A percentile compares a stretch with the other conserved stretches of the same genome.
Conservation (phyloP, 2,888 invertebrate genomes). For the Gordius sp. region DNA sequence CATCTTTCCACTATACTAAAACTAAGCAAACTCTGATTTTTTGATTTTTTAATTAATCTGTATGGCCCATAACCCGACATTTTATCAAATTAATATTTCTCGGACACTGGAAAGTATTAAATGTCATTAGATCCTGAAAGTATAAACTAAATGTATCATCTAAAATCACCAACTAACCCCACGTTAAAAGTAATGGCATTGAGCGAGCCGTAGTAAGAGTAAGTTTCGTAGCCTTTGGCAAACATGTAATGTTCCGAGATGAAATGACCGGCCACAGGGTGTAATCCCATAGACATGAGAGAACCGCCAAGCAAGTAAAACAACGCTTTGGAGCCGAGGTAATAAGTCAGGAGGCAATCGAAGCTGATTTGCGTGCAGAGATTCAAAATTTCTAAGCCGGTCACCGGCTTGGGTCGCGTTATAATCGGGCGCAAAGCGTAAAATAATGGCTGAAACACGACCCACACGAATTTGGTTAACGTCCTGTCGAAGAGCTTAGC, state of each 20-base stretch:
- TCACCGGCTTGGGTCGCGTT: conserved; percentile 38
- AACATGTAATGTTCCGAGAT: conserved; percentile 98
- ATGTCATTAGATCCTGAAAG: too few species aligned
- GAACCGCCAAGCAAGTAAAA: conserved; percentile 57
- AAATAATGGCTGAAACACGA: conserved; percentile 72
- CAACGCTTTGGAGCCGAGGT: conserved; percentile 49
- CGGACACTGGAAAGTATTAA: too few species aligned
- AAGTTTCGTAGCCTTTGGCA: conserved; percentile 69
- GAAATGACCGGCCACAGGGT: conserved; percentile 93
- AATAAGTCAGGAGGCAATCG: conserved; percentile 48
- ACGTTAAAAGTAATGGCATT: conserved; percentile 94
- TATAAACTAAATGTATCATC: too few species aligned
- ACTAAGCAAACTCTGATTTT: too few species aligned
- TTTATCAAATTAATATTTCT: too few species aligned
- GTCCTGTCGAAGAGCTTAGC: conserved; percentile 70
- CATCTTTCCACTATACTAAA: too few species aligned
- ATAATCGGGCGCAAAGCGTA: conserved; percentile 62
- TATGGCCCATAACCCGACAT: too few species aligned
- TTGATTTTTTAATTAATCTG: too few species aligned
- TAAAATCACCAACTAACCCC: conserved; percentile 38
- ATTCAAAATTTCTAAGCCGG: conserved; percentile 52
- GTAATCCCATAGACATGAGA: conserved; percentile 71
- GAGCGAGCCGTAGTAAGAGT: conserved; percentile 82
- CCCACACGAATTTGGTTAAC: conserved; percentile 67
- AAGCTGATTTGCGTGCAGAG: conserved; percentile 55